phyloP scores from a whole-genome alignment of 2,888 invertebrate genomes.

The Erynnis tages region DNA sequence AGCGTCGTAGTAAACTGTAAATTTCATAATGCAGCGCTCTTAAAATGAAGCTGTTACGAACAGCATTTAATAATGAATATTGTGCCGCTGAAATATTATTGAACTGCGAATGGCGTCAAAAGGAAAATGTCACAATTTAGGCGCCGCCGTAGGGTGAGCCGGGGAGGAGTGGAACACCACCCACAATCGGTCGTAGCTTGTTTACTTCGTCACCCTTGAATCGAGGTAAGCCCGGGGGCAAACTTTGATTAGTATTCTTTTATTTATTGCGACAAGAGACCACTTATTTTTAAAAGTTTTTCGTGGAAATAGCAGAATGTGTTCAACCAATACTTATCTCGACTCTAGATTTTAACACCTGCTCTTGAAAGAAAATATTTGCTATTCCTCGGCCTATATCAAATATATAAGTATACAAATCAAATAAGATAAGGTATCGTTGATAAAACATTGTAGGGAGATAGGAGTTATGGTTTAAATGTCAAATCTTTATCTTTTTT shows the following conservation, averaged over 20 bases:
- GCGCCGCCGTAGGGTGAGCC: conserved; percentile 42
- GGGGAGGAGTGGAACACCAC: conserved; percentile 37
- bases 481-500: conserved; percentile 32
- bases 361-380: conserved; percentile 2
- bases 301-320: neutral
- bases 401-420: conserved; percentile 31
- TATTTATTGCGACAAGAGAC: conserved; percentile 53
- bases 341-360: neutral
- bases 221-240: conserved; percentile 52
- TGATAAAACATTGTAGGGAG: conserved; percentile 29
- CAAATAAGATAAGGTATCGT: conserved; percentile 36
- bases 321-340: too few species aligned
- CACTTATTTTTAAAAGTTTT: conserved; percentile 40
- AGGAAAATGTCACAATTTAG: conserved; percentile 72
- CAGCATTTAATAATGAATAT: conserved; percentile 55
- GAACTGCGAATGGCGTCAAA: conserved; percentile 59
- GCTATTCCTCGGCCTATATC: neutral
- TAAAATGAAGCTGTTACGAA: conserved; percentile 38
- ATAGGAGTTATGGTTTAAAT: conserved; percentile 30
- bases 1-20: conserved; percentile 11
- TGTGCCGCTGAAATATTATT: conserved; percentile 58
- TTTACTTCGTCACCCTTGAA: conserved; percentile 64
- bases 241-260: conserved; percentile 66
- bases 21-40: conserved; percentile 29
- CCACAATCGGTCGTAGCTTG: conserved; percentile 48